A percentile compares a stretch with the other conserved stretches of the same genome.
These are phyloP conservation scores for Sinonovacula constricta DNA, from an alignment of 1,140 invertebrate species.

Conservation along the genomic window DNA sequence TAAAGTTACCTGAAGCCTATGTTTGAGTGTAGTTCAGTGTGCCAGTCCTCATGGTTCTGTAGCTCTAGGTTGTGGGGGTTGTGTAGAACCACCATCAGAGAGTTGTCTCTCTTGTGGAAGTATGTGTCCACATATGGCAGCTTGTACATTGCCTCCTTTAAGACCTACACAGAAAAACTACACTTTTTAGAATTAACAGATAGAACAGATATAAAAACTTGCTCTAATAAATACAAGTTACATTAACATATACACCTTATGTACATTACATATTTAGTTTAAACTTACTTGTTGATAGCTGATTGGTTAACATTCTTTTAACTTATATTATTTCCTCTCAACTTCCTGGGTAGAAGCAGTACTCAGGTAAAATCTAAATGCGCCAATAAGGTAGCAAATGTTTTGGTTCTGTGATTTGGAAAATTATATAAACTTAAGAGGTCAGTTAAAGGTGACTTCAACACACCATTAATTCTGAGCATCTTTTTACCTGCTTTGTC, in stretches of 20 bases:
- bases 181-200: neutral
- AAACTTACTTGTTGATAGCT: too few species aligned
- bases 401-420: too few species aligned
- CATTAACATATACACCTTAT: neutral
- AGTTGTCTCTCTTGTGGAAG: constrained; percentile 76
- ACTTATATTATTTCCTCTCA: too few species aligned
- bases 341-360: too few species aligned
- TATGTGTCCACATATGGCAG: constrained; percentile 77
- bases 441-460: too few species aligned
- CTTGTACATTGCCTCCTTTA: constrained; percentile 69
- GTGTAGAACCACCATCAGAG: constrained; percentile 75
- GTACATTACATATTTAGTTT: neutral
- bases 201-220: too few species aligned
- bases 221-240: neutral
- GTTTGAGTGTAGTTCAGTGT: constrained; percentile 77
- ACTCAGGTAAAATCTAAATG: too few species aligned
- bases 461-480: too few species aligned
- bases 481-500: too few species aligned
- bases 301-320: too few species aligned
- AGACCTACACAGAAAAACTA: constrained; percentile 62
- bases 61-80: constrained; percentile 74
- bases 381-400: too few species aligned
- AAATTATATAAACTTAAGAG: too few species aligned
- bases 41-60: constrained; percentile 75
- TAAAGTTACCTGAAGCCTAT: constrained; percentile 78